Evolutionary conservation across 1,140 invertebrate species (phyloP).

Genomic region (Lysiphlebus fabarum): DNA sequence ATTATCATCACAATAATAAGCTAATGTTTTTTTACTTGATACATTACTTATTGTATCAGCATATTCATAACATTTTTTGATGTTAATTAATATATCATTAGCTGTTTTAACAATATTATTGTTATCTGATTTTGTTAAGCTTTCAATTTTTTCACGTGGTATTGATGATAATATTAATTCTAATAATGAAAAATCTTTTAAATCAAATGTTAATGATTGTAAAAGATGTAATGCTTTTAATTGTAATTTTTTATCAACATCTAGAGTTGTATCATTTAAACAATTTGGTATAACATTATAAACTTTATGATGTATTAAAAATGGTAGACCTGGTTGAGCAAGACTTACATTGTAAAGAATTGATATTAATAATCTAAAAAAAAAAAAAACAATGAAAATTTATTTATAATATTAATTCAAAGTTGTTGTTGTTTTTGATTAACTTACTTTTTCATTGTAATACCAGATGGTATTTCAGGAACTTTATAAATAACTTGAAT

Average conservation of each 20-base stretch:
- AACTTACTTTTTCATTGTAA: conserved; percentile 30
- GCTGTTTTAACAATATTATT: conserved; percentile 3
- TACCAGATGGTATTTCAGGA: conserved; percentile 33
- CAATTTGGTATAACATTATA: conserved; percentile 32
- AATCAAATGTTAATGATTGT: conserved; percentile 43
- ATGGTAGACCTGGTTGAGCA: conserved; percentile 38
- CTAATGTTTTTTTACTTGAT: conserved; percentile 1
- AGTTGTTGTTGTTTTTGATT: no score
- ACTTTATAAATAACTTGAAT: conserved; percentile 36
- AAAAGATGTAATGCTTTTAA: conserved; percentile 40
- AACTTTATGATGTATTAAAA: conserved; percentile 37
- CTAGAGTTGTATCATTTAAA: conserved; percentile 29
- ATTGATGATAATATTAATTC: conserved; percentile 31
- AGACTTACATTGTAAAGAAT: conserved; percentile 50
- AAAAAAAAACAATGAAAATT: conserved; percentile 11
- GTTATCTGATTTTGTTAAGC: conserved; percentile 21
- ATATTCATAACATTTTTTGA: conserved; percentile 28
- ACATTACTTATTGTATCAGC: conserved; percentile 14
- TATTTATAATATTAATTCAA: no score
- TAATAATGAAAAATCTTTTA: conserved; percentile 30
- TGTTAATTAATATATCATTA: background rate
- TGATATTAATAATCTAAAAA: conserved; percentile 44
- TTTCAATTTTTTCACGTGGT: conserved; percentile 34
- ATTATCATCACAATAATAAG: background rate
- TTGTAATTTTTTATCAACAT: conserved; percentile 30